Conservation (phyloP, 2,113 vertebrate species). For the Struthio camelus region DNA sequence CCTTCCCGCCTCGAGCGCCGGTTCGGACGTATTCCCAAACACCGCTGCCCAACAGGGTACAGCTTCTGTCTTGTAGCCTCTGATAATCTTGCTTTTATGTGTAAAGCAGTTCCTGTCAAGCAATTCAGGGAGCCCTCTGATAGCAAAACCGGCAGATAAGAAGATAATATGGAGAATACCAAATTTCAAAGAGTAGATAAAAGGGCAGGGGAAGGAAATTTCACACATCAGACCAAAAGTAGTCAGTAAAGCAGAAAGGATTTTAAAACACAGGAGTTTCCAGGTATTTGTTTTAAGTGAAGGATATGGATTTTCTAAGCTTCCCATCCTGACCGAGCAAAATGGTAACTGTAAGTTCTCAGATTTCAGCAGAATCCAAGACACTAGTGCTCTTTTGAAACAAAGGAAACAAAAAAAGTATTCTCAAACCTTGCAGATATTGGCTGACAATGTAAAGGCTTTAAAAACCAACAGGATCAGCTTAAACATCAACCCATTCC, state of each 20-base stretch:
- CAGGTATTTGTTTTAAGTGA: background rate
- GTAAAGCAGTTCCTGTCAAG: background rate
- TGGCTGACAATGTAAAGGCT: background rate
- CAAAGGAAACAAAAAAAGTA: background rate
- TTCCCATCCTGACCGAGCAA: background rate
- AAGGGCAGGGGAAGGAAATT: background rate
- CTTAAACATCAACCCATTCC: background rate
- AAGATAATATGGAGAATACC: background rate
- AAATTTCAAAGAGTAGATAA: background rate
- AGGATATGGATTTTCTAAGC: background rate
- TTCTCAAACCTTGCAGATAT: background rate
- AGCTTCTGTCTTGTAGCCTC: background rate
- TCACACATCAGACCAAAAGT: background rate
- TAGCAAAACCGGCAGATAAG: background rate
- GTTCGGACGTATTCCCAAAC: background rate
- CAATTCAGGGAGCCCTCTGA: background rate
- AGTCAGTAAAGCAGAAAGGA: background rate
- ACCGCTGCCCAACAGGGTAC: background rate
- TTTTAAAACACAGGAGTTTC: background rate
- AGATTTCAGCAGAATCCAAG: background rate
- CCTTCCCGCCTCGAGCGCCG: background rate
- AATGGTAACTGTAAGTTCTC: background rate
- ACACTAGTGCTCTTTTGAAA: background rate
- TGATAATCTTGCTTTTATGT: background rate
- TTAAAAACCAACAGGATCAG: background rate